Percentiles rank a stretch among this genome's conserved stretches.
Evolutionary conservation across 1,140 invertebrate genomes (phyloP).

Genomic region (Oreohelix idahoensis): DNA sequence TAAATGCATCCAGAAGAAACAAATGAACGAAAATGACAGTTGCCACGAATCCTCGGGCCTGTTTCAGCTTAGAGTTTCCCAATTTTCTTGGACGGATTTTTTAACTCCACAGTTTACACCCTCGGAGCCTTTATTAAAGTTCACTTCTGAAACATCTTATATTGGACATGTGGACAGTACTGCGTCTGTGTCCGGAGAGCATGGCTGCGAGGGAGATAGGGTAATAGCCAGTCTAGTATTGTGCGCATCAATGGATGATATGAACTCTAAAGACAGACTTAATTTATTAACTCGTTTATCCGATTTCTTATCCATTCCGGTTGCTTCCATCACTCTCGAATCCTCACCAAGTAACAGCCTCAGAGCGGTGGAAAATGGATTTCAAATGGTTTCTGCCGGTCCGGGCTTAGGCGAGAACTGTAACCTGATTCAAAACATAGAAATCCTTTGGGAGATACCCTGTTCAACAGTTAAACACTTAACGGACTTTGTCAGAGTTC

Average conservation of each 20-base stretch:
- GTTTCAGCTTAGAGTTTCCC: constrained; percentile 19
- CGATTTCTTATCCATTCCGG: constrained; percentile 35
- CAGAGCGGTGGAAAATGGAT: constrained; percentile 31
- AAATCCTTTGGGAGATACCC: constrained; percentile 44
- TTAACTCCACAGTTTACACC: not conserved
- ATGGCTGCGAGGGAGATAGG: constrained; percentile 21
- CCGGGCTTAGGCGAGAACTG: constrained; percentile 37
- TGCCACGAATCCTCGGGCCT: constrained; percentile 4
- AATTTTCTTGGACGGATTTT: not conserved
- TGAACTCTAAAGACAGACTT: not conserved
- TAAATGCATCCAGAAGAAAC: not conserved
- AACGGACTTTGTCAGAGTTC: constrained; percentile 39
- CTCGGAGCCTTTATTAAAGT: not conserved
- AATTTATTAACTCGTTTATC: constrained; percentile 17
- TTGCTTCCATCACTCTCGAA: not conserved
- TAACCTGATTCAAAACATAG: constrained; percentile 34
- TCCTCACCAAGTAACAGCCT: constrained; percentile 16
- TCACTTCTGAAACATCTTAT: not conserved
- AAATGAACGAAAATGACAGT: not conserved
- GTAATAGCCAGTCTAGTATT: constrained; percentile 40
- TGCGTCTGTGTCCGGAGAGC: not conserved
- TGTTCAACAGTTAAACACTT: constrained; percentile 43
- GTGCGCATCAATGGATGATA: constrained; percentile 18
- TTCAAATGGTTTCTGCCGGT: constrained; percentile 48
- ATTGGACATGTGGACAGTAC: not conserved